Evolutionary conservation across 2,888 invertebrate genomes (phyloP).

Genomic region (Agelastica alni): DNA sequence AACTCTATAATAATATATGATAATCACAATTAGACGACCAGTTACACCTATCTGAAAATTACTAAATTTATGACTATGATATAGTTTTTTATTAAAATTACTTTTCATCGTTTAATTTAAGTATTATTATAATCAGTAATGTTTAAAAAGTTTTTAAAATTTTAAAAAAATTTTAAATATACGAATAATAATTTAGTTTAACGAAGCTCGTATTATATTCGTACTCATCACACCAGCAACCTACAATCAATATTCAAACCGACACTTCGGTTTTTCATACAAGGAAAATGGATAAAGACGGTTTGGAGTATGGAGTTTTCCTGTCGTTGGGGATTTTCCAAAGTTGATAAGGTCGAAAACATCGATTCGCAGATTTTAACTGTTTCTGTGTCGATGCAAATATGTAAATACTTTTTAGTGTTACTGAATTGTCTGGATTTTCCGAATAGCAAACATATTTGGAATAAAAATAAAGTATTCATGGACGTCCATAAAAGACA

Average conservation of each 20-base stretch:
- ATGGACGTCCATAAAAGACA: no score
- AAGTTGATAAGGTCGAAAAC: slow-evolving; percentile 14
- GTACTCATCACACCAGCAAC: slow-evolving; percentile 4
- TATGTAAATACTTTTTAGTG: not conserved
- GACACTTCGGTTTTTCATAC: slow-evolving; percentile 12
- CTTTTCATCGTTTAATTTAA: no score
- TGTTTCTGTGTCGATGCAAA: slow-evolving; percentile 1
- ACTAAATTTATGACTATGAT: no score
- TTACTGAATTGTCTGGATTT: not conserved
- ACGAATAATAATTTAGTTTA: no score
- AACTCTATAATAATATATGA: no score
- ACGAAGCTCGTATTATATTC: no score
- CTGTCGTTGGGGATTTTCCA: slow-evolving; percentile 18
- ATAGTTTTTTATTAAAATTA: no score
- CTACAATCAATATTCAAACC: slow-evolving; percentile 25
- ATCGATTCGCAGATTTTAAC: slow-evolving; percentile 1
- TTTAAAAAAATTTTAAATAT: no score
- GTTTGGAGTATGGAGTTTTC: slow-evolving; percentile 18
- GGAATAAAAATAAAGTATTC: not conserved
- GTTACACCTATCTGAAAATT: no score
- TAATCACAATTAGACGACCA: no score
- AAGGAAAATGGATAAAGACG: slow-evolving; percentile 9
- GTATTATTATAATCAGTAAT: no score
- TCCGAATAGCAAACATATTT: slow-evolving; percentile 5
- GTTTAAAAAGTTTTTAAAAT: no score